Evolutionary conservation across 2,888 invertebrate genomes (phyloP), one percentile per base, ranked within the genome.

Genomic region (Sphaeridia pumilis): DNA sequence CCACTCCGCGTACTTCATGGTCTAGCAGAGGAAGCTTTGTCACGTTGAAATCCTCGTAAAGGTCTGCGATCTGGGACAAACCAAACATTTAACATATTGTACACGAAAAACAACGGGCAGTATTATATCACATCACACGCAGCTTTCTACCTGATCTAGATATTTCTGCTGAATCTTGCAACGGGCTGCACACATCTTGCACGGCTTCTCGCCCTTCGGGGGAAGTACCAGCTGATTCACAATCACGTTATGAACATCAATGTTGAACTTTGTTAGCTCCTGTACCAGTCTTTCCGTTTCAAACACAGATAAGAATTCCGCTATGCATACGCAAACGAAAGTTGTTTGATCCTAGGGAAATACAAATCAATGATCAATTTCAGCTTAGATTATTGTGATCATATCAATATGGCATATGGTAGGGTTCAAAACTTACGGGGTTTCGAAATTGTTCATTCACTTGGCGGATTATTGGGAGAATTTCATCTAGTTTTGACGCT

Each of bases 241-340:
- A 64, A 98, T 81, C 38, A 98, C 92, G 70, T 98, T 98, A 71
- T 97, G 97, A 0, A 94, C 94, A 69, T 99, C 98, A 54, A 98
- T 99, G 55, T 87, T 87, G 69, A 86, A 89, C 68, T 92, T 86
- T 0, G 93, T 89, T 34, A 97, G 74, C 70, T 97, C 94, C 71
- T 99, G 98, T 0, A 95, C 88, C 48, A 99, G 76, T 57, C 98
- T 78, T 72, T 98, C 98, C 0, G 98, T 99, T 76, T 99, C 98
- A 69, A 98, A 99, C 21, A 99, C 74, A 0, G 97, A 98, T 46
- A 99, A 76, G 72, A 99, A 99, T 73, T 99, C 98, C 0, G 98
- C 95, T 69, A 99, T 99, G 70, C 98, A 99, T 4, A 99, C 94
- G 70, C 98, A 99, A 3, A 99, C 85, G 73, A 99, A 99, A 1